These are phyloP conservation scores for Coccyzus lansbergi DNA, from an alignment of 2,797 vertebrate species.

Conservation along the genomic window DNA sequence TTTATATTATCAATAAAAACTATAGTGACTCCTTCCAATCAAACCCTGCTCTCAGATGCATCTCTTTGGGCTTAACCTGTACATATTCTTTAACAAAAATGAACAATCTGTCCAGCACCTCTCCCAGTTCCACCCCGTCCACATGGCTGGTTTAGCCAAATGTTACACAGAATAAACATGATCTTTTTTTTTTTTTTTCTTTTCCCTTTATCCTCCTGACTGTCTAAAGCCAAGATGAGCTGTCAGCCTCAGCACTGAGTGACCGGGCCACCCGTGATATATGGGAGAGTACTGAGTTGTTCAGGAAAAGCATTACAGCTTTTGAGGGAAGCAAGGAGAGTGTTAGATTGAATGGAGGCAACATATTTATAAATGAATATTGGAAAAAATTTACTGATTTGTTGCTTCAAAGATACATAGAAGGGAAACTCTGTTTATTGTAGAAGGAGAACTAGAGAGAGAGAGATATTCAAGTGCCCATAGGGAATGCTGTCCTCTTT, in stretches of 20 bases:
- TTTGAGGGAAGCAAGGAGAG: background rate
- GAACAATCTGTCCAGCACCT: background rate
- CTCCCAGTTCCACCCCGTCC: background rate
- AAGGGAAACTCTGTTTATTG: background rate
- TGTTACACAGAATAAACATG: background rate
- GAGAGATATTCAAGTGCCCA: background rate
- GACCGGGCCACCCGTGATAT: background rate
- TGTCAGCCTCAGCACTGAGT: background rate
- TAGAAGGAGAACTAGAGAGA: background rate
- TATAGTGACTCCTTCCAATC: background rate
- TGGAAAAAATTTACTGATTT: background rate
- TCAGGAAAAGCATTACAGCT: background rate
- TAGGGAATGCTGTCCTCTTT: background rate
- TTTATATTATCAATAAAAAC: background rate
- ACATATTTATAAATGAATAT: background rate
- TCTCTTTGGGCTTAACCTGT: background rate
- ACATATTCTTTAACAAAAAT: background rate
- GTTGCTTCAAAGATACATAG: background rate
- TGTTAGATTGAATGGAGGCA: background rate
- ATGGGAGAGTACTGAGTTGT: background rate
- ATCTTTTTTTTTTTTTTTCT: conserved; percentile 22
- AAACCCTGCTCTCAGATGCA: background rate
- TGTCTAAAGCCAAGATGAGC: background rate
- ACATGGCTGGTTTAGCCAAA: background rate
- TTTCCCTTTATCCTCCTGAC: background rate